Conservation (phyloP, 2,797 vertebrate genomes). For the Sciaenops ocellatus region DNA sequence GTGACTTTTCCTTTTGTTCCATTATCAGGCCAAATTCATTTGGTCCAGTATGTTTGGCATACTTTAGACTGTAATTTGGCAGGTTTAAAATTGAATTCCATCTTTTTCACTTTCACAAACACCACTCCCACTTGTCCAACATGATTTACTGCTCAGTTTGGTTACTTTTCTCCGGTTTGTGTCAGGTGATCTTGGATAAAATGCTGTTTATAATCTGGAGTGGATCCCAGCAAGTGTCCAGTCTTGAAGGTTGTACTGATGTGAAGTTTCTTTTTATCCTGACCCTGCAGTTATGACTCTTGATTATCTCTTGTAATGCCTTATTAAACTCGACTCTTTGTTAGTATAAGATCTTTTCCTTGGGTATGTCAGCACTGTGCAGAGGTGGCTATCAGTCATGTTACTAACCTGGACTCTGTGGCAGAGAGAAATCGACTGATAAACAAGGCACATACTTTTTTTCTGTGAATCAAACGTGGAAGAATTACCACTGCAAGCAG, state of each 20-base stretch:
- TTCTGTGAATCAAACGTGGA: conserved; percentile 6
- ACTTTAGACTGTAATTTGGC: background rate
- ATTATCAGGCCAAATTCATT: no score
- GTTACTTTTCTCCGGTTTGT: conserved; percentile 14
- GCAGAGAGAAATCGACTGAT: background rate
- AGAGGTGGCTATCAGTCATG: background rate
- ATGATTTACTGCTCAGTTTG: background rate
- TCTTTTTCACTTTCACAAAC: background rate
- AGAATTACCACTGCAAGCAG: conserved; percentile 8
- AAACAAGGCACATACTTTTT: background rate
- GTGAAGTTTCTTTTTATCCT: conserved; percentile 15
- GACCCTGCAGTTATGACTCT: conserved; percentile 6
- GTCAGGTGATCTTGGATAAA: background rate
- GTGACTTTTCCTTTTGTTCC: background rate
- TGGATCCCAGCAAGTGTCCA: conserved; percentile 2
- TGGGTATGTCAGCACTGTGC: background rate
- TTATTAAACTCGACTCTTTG: conserved; percentile 32
- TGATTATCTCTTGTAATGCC: conserved; percentile 25
- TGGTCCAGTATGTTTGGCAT: no score
- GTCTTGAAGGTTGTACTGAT: conserved; percentile 13
- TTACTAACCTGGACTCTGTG: conserved; percentile 5
- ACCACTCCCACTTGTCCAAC: background rate
- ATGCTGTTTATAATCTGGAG: background rate
- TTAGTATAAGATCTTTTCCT: conserved; percentile 9
- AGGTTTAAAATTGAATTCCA: background rate